phyloP scores from a whole-genome alignment of 2,888 invertebrate genomes.

The Cylindroiulus punctatus region DNA sequence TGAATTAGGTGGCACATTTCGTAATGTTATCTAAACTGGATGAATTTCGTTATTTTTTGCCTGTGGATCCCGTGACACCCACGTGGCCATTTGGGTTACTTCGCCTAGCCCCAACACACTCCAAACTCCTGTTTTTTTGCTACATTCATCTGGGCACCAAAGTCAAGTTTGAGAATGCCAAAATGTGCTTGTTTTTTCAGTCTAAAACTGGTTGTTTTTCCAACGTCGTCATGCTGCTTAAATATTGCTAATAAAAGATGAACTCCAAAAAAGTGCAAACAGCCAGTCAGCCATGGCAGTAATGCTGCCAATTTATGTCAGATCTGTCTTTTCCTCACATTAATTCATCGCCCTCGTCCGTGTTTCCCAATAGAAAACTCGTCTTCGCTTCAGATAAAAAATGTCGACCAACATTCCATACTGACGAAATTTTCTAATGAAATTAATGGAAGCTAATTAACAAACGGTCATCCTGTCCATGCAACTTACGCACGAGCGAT shows the following conservation, averaged over 20 bases:
- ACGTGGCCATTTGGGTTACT: too few relatives aligned
- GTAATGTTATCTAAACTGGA: too few relatives aligned
- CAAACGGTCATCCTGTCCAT: background rate
- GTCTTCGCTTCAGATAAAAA: background rate
- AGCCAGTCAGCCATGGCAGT: background rate
- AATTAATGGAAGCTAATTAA: background rate
- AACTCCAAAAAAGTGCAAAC: conserved; percentile 14
- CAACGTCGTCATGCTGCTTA: background rate
- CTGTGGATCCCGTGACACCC: too few relatives aligned
- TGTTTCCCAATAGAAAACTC: background rate
- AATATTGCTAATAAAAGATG: conserved; percentile 36
- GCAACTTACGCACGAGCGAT: background rate
- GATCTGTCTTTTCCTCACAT: background rate
- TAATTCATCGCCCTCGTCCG: background rate
- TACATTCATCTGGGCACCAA: background rate
- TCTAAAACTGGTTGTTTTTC: conserved; percentile 28
- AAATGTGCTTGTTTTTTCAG: conserved; percentile 4
- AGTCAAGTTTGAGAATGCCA: conserved; percentile 34
- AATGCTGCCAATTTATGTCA: background rate
- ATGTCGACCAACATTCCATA: background rate
- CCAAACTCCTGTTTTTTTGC: background rate
- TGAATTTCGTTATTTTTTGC: too few relatives aligned
- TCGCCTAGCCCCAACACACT: background rate
- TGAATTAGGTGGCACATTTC: too few relatives aligned
- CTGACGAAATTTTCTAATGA: background rate